Evolutionary conservation across 1,140 invertebrate genomes (phyloP).

Genomic region (Drosophila serrata): DNA sequence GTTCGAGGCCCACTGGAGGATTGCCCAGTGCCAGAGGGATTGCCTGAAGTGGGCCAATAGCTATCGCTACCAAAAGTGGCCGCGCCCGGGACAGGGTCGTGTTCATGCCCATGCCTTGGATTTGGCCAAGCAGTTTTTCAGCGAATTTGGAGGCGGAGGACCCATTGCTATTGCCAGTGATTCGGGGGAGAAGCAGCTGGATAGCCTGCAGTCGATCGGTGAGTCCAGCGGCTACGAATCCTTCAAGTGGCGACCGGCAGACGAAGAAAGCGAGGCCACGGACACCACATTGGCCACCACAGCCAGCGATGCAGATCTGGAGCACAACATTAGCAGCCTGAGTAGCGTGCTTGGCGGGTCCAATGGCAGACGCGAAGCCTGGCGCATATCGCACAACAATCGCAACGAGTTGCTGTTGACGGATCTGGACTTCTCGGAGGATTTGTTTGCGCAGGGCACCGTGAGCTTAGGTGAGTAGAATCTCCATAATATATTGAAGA

Average conservation of each 20-base stretch:
- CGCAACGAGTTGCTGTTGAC: slow-evolving; percentile 73
- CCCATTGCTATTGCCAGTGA: slow-evolving; percentile 18
- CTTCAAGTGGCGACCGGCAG: slow-evolving; percentile 89
- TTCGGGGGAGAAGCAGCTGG: slow-evolving; percentile 84
- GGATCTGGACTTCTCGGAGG: slow-evolving; percentile 85
- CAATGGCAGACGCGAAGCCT: slow-evolving; percentile 62
- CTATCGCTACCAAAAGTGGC: slow-evolving; percentile 84
- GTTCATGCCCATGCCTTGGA: slow-evolving; percentile 72
- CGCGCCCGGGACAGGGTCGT: slow-evolving; percentile 58
- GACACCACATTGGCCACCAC: slow-evolving; percentile 41
- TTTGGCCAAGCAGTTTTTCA: slow-evolving; percentile 79
- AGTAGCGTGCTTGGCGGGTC: slow-evolving; percentile 28
- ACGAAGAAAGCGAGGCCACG: slow-evolving; percentile 79
- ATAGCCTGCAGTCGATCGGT: slow-evolving; percentile 90
- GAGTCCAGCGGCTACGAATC: slow-evolving; percentile 95
- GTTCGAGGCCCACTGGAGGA: slow-evolving; percentile 92
- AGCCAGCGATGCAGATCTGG: slow-evolving; percentile 49
- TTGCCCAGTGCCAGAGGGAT: slow-evolving; percentile 90
- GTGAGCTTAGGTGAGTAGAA: slow-evolving; percentile 78
- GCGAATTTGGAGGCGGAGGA: slow-evolving; percentile 58
- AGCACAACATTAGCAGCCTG: slow-evolving; percentile 57
- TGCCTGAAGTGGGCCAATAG: slow-evolving; percentile 90
- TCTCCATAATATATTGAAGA: neutral
- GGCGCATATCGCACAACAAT: slow-evolving; percentile 85
- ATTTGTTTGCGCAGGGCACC: slow-evolving; percentile 85